Evolutionary conservation across 2,797 vertebrate genomes (phyloP).

Genomic region (Enteromius thamalakanensis): DNA sequence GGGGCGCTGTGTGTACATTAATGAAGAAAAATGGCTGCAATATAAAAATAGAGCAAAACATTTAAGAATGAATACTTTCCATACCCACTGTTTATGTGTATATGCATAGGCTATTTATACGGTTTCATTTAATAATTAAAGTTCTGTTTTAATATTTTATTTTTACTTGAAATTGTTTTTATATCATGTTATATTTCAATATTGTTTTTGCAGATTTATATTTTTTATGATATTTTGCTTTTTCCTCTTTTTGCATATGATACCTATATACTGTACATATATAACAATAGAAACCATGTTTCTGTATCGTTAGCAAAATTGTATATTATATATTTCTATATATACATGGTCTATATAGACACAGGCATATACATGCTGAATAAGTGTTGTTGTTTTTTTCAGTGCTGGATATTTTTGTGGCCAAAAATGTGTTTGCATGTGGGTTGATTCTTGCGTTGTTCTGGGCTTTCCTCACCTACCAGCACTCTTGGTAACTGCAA

Average conservation of each 20-base stretch:
- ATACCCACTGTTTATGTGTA: too few relatives aligned
- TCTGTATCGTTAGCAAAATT: not conserved
- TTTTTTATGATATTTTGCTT: not conserved
- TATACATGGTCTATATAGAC: not conserved
- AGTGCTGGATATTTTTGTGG: not conserved
- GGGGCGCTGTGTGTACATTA: too few relatives aligned
- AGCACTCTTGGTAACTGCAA: not conserved
- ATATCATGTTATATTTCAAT: not conserved
- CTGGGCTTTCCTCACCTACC: not conserved
- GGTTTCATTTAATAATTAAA: too few relatives aligned
- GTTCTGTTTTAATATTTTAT: not conserved
- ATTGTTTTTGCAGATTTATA: not conserved
- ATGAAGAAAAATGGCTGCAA: too few relatives aligned
- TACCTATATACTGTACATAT: too few relatives aligned
- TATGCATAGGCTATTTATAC: too few relatives aligned
- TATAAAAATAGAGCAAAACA: too few relatives aligned
- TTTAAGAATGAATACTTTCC: too few relatives aligned
- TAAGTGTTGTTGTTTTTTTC: too few relatives aligned
- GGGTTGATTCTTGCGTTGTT: not conserved
- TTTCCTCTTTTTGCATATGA: not conserved
- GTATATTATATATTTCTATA: not conserved
- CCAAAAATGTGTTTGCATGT: not conserved
- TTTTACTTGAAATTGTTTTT: not conserved
- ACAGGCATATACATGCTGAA: too few relatives aligned
- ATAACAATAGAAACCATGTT: not conserved